Evolutionary conservation across 2,113 vertebrate species (phyloP).

Genomic region (Leptocoma aspasia): DNA sequence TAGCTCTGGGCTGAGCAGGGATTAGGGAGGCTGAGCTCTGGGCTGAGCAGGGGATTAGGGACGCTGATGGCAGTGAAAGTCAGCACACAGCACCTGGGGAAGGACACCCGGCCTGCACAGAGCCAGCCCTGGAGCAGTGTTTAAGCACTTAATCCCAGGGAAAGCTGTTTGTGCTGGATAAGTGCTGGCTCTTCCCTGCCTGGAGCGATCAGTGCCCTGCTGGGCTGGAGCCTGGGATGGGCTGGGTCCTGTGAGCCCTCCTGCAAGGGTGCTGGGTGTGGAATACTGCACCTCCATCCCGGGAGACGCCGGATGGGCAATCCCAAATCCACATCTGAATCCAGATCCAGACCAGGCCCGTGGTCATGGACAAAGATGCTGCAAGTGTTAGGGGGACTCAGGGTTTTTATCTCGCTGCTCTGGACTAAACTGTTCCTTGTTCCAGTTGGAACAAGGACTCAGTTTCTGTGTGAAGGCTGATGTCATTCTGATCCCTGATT

Average conservation of each 20-base stretch:
- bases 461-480: neutral
- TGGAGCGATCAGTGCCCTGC: neutral
- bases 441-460: neutral
- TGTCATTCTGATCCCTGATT: neutral
- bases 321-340: too few species aligned
- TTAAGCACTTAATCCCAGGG: neutral
- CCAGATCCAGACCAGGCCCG: neutral
- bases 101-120: neutral
- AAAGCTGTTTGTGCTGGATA: too few species aligned
- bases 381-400: neutral
- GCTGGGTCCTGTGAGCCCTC: too few species aligned
- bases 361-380: fast-evolving
- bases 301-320: too few species aligned
- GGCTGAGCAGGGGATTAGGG: neutral
- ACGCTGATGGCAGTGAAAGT: neutral
- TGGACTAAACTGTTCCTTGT: neutral
- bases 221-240: too few species aligned
- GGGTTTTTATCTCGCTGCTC: neutral
- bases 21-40: neutral
- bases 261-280: too few species aligned
- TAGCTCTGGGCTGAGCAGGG: neutral
- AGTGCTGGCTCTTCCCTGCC: neutral
- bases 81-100: neutral
- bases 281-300: too few species aligned
- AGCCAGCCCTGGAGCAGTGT: neutral